Percentiles rank a stretch among this genome's conserved stretches.
Evolutionary conservation across 2,888 invertebrate genomes (phyloP).

Genomic region (Tenthredo amoena): DNA sequence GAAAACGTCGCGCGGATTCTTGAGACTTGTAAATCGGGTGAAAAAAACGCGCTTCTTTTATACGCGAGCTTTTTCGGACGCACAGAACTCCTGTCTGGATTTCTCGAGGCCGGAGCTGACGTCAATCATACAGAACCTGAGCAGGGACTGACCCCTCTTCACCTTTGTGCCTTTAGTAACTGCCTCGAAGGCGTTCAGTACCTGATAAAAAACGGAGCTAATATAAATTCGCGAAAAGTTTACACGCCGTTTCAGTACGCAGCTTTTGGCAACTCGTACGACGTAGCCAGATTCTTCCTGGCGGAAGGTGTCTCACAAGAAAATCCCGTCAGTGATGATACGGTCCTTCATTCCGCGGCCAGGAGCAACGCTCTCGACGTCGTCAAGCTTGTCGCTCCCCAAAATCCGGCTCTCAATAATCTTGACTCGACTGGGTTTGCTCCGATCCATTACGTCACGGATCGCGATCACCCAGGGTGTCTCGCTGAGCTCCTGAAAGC

Average conservation of each 20-base stretch:
- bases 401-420: conserved; percentile 88
- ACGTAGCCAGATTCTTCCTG: conserved; percentile 89
- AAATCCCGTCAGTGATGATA: conserved; percentile 85
- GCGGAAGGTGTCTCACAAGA: conserved; percentile 85
- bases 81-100: conserved; percentile 83
- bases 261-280: conserved; percentile 91
- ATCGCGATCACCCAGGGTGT: conserved; percentile 88
- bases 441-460: conserved; percentile 90
- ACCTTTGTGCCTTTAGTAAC: conserved; percentile 90
- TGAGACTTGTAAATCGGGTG: conserved; percentile 82
- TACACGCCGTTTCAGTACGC: conserved; percentile 94
- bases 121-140: conserved; percentile 86
- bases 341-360: conserved; percentile 91
- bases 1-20: conserved; percentile 81
- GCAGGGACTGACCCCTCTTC: conserved; percentile 86
- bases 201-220: conserved; percentile 84
- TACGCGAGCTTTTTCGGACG: conserved; percentile 88
- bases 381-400: conserved; percentile 86
- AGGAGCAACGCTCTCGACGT: conserved; percentile 91
- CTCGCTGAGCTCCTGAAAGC: conserved; percentile 87
- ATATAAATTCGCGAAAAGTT: conserved; percentile 86
- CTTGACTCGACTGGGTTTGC: conserved; percentile 89
- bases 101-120: conserved; percentile 86
- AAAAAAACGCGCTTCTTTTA: conserved; percentile 86
- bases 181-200: conserved; percentile 85